These are phyloP conservation scores for Sitta carolinensis DNA, from an alignment of 2,797 vertebrate genomes.

Conservation along the genomic window DNA sequence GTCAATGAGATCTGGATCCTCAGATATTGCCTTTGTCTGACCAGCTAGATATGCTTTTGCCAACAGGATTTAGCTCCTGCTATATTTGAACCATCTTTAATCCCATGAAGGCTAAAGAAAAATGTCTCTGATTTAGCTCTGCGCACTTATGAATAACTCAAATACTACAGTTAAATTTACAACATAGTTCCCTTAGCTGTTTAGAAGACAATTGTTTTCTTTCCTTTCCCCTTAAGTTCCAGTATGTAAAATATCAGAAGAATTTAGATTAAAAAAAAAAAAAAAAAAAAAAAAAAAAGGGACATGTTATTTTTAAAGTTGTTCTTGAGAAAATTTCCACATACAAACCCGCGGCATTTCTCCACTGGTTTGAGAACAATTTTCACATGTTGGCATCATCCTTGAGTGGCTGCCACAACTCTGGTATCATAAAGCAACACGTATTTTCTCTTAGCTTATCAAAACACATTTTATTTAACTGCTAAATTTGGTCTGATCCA, in stretches of 20 bases:
- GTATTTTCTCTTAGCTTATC: conserved; percentile 64
- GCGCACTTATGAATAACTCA: conserved; percentile 62
- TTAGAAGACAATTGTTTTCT: conserved; percentile 60
- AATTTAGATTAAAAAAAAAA: conserved; percentile 55
- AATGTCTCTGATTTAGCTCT: conserved; percentile 57
- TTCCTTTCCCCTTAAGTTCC: conserved; percentile 45
- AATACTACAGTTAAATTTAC: conserved; percentile 64
- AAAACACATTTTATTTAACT: conserved; percentile 71
- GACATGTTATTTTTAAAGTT: conserved; percentile 47
- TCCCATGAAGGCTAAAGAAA: conserved; percentile 58
- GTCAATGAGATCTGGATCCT: conserved; percentile 21
- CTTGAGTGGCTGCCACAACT: conserved; percentile 28
- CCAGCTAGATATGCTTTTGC: conserved; percentile 10
- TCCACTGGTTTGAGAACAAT: conserved; percentile 49
- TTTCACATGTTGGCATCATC: conserved; percentile 46
- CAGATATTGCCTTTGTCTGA: conserved; percentile 13
- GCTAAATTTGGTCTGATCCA: conserved; percentile 66
- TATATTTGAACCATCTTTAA: conserved; percentile 61
- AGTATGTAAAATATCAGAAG: conserved; percentile 64
- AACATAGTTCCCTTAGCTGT: conserved; percentile 50
- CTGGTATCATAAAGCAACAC: conserved; percentile 36
- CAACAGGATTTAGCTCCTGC: conserved; percentile 52
- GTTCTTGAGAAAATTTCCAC: conserved; percentile 59
- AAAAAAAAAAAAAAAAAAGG: not conserved
- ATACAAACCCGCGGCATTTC: conserved; percentile 17